Percentiles rank a stretch among this genome's conserved stretches.
Evolutionary conservation across 2,888 invertebrate genomes (phyloP).

Genomic region (Anoncus sp.): DNA sequence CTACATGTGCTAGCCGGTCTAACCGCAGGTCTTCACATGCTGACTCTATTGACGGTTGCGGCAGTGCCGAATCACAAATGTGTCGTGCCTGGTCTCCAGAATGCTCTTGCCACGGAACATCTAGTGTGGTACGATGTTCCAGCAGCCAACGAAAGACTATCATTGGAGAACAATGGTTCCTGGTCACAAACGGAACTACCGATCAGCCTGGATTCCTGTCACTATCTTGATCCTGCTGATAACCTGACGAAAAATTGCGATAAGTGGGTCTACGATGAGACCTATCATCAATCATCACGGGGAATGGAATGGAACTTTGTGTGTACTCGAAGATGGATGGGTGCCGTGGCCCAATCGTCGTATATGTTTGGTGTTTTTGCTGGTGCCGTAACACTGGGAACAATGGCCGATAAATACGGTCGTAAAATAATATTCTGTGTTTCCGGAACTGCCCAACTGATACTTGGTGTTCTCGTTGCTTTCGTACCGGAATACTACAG

Average conservation of each 20-base stretch:
- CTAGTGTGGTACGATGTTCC: conserved; percentile 58
- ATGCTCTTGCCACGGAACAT: conserved; percentile 45
- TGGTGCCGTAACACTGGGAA: conserved; percentile 91
- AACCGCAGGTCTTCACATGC: conserved; percentile 93
- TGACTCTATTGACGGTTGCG: conserved; percentile 91
- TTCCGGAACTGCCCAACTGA: conserved; percentile 89
- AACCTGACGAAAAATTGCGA: conserved; percentile 83
- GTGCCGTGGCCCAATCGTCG: conserved; percentile 90
- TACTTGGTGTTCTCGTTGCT: conserved; percentile 88
- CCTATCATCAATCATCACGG: conserved; percentile 89
- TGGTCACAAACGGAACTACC: conserved; percentile 22
- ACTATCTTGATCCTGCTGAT: conserved; percentile 79
- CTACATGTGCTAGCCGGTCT: conserved; percentile 91
- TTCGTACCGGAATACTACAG: conserved; percentile 91
- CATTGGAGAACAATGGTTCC: conserved; percentile 27
- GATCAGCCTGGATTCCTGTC: conserved; percentile 85
- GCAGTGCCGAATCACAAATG: conserved; percentile 90
- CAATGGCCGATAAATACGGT: conserved; percentile 92
- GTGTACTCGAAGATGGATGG: conserved; percentile 92
- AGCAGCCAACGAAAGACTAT: conserved; percentile 8
- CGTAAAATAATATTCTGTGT: conserved; percentile 92
- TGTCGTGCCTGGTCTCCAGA: conserved; percentile 66
- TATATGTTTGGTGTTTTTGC: conserved; percentile 94
- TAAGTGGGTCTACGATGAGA: conserved; percentile 89
- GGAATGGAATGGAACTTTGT: conserved; percentile 94